Conservation (phyloP, 1,140 invertebrate genomes). For the Philotrypesis tridentata region DNA sequence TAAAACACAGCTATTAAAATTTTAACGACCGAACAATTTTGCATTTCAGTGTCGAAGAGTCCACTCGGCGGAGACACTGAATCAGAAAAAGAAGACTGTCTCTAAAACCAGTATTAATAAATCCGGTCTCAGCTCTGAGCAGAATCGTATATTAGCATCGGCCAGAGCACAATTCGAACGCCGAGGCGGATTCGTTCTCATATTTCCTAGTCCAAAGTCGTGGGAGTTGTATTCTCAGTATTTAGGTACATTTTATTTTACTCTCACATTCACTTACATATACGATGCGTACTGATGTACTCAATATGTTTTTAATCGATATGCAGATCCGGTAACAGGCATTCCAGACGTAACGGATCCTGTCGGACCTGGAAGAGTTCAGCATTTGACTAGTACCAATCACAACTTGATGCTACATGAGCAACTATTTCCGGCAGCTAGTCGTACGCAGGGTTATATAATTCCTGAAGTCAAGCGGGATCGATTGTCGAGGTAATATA, state of each 20-base stretch:
- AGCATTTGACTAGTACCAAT: constrained; percentile 79
- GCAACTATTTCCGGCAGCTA: constrained; percentile 82
- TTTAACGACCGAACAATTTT: background rate
- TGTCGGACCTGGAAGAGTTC: constrained; percentile 75
- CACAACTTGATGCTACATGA: constrained; percentile 88
- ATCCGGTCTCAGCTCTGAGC: constrained; percentile 81
- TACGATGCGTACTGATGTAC: too few relatives aligned
- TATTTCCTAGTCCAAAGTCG: constrained; percentile 91
- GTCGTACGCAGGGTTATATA: constrained; percentile 69
- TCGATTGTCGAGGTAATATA: constrained; percentile 68
- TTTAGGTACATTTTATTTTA: constrained; percentile 74
- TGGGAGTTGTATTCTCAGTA: constrained; percentile 88
- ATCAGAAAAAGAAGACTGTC: constrained; percentile 63
- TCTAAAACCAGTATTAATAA: constrained; percentile 69
- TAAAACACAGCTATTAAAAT: too few relatives aligned
- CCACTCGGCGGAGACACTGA: constrained; percentile 80
- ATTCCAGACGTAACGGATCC: constrained; percentile 80
- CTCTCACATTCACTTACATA: too few relatives aligned
- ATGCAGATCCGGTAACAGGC: constrained; percentile 80
- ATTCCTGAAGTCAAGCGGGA: constrained; percentile 70
- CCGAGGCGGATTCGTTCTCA: constrained; percentile 91
- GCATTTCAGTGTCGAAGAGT: constrained; percentile 74
- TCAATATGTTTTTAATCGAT: constrained; percentile 41
- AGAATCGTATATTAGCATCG: constrained; percentile 84
- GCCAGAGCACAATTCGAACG: constrained; percentile 88